Conservation (phyloP, 2,888 invertebrate species). For the Malthinus seriepunctatus region DNA sequence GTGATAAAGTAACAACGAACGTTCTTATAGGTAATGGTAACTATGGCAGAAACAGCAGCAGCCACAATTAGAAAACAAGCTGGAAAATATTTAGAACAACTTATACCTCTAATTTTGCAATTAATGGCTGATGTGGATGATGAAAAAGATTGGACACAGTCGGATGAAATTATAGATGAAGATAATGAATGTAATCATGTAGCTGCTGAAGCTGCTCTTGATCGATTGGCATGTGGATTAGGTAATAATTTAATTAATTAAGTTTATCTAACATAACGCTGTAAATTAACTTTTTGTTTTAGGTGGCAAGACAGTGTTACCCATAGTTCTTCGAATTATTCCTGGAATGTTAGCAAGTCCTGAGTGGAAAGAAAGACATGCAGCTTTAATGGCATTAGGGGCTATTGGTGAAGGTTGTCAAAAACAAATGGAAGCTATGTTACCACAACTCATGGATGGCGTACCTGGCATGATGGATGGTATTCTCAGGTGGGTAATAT, state of each 20-base stretch:
- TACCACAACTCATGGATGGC: constrained; percentile 91
- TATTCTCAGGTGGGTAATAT: constrained; percentile 37
- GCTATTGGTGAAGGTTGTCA: constrained; percentile 99
- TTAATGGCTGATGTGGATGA: constrained; percentile 97
- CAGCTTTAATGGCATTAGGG: constrained; percentile 97
- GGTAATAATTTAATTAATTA: constrained; percentile 61
- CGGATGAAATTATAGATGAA: constrained; percentile 87
- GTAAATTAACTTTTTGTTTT: constrained; percentile 7
- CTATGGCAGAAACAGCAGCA: constrained; percentile 90
- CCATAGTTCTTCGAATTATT: constrained; percentile 79
- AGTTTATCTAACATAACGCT: background rate
- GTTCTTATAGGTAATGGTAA: constrained; percentile 66
- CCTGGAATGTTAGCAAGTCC: constrained; percentile 83
- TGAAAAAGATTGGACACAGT: constrained; percentile 84
- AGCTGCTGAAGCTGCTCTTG: constrained; percentile 94
- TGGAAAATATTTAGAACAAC: constrained; percentile 76
- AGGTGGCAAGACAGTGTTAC: constrained; percentile 77
- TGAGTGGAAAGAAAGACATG: constrained; percentile 90
- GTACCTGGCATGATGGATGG: constrained; percentile 60
- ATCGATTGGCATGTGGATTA: constrained; percentile 95
- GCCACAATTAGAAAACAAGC: constrained; percentile 95
- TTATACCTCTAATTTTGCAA: constrained; percentile 84
- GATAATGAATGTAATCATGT: constrained; percentile 95
- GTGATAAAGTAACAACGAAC: background rate
- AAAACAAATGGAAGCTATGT: constrained; percentile 94